Conservation (phyloP, 2,797 vertebrate genomes). For the Corythornis leucogaster region DNA sequence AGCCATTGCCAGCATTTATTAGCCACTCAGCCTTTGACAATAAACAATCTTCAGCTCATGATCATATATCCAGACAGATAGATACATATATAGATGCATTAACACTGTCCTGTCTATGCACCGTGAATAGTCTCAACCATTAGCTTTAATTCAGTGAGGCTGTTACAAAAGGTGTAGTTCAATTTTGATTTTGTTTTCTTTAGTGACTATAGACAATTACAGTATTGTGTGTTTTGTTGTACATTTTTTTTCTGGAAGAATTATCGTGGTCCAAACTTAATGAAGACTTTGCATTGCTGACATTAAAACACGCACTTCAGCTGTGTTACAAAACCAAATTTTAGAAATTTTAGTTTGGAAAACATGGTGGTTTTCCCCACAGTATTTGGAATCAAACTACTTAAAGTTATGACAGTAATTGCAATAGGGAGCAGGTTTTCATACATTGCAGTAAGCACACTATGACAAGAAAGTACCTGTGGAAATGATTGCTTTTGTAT, state of each 20-base stretch:
- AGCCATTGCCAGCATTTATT: constrained; percentile 75
- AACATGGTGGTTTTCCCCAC: neutral
- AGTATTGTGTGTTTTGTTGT: neutral
- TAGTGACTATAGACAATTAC: neutral
- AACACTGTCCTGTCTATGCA: neutral
- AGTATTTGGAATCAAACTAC: neutral
- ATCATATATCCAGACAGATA: constrained; percentile 53
- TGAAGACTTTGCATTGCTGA: neutral
- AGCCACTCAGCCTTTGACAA: constrained; percentile 72
- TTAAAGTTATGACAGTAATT: neutral
- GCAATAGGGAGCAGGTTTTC: neutral
- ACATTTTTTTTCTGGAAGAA: neutral
- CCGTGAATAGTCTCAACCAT: neutral
- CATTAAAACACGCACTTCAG: neutral
- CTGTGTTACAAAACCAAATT: neutral
- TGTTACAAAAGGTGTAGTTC: neutral
- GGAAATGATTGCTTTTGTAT: neutral
- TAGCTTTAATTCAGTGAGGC: neutral
- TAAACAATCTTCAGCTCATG: constrained; percentile 67
- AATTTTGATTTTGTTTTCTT: neutral
- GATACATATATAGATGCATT: constrained; percentile 31
- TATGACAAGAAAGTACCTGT: neutral
- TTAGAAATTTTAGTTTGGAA: neutral
- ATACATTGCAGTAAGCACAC: fast-evolving
- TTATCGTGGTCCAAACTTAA: neutral